Evolutionary conservation across 2,113 vertebrate species (phyloP).

Genomic region (Myrmophylax atrothorax): DNA sequence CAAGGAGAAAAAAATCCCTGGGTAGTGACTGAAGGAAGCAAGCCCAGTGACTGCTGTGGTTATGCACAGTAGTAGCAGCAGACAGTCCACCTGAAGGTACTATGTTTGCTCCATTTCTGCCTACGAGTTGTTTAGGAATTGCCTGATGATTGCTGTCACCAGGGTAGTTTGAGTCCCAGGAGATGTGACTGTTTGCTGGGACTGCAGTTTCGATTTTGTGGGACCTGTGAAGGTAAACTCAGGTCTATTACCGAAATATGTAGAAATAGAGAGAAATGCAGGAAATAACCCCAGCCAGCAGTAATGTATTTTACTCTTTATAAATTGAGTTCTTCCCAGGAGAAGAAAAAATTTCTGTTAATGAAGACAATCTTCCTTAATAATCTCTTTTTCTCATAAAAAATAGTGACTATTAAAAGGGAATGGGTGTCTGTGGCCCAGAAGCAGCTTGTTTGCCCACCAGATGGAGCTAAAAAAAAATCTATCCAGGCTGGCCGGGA

Average conservation of each 20-base stretch:
- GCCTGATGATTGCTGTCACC: background rate
- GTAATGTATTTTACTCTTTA: background rate
- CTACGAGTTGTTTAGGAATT: background rate
- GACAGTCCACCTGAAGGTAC: background rate
- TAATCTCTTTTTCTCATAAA: background rate
- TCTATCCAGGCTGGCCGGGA: fast-evolving
- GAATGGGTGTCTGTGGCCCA: background rate
- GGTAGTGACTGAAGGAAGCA: background rate
- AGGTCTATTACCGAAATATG: background rate
- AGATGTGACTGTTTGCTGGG: background rate
- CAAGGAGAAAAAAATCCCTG: background rate
- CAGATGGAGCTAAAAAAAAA: background rate
- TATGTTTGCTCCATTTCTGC: background rate
- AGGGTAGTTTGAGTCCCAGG: background rate
- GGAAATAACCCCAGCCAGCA: background rate
- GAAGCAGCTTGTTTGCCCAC: background rate
- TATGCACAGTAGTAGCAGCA: background rate
- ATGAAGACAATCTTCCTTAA: background rate
- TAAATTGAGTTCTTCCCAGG: background rate
- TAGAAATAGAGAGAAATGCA: background rate
- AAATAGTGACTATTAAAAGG: background rate
- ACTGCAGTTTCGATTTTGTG: background rate
- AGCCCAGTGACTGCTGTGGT: background rate
- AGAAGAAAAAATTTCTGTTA: background rate
- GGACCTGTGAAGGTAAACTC: background rate